Percentiles rank a stretch among this genome's conserved stretches.
phyloP scores from a whole-genome alignment of 1,140 invertebrate genomes.

The Leucophenga varia region DNA sequence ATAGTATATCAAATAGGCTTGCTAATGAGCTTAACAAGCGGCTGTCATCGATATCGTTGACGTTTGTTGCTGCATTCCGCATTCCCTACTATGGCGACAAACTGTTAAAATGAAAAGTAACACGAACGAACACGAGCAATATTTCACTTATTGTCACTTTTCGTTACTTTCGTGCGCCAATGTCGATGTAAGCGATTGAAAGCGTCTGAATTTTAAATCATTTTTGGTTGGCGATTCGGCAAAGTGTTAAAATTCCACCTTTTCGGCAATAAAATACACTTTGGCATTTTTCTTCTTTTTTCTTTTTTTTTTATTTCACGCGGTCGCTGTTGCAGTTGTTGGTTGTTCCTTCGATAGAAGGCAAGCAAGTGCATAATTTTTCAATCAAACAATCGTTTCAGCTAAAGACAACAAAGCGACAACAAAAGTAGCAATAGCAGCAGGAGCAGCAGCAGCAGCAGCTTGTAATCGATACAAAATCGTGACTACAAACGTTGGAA shows the following conservation, averaged over 20 bases:
- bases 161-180: no score
- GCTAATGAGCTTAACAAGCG: slow-evolving; percentile 50
- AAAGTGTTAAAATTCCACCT: slow-evolving; percentile 40
- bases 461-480: neutral
- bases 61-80: no score
- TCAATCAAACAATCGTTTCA: slow-evolving; percentile 50
- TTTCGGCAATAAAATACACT: slow-evolving; percentile 17
- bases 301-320: slow-evolving; percentile 13
- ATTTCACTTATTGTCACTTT: no score
- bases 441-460: neutral
- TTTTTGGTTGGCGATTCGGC: no score
- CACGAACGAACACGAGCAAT: slow-evolving; percentile 8
- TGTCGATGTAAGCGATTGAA: no score
- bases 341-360: no score
- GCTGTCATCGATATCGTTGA: no score
- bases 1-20: no score
- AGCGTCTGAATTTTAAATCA: no score
- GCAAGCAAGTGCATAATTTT: slow-evolving; percentile 53
- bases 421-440: slow-evolving; percentile 20
- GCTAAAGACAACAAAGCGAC: no score
- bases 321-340: no score
- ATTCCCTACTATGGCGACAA: no score
- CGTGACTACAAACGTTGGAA: slow-evolving; percentile 18
- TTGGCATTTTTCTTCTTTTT: slow-evolving; percentile 13
- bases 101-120: slow-evolving; percentile 30